Percentiles rank a stretch among this genome's conserved stretches.
Conservation (phyloP, 2,888 invertebrate genomes). For the Pristionchus japonicus region DNA sequence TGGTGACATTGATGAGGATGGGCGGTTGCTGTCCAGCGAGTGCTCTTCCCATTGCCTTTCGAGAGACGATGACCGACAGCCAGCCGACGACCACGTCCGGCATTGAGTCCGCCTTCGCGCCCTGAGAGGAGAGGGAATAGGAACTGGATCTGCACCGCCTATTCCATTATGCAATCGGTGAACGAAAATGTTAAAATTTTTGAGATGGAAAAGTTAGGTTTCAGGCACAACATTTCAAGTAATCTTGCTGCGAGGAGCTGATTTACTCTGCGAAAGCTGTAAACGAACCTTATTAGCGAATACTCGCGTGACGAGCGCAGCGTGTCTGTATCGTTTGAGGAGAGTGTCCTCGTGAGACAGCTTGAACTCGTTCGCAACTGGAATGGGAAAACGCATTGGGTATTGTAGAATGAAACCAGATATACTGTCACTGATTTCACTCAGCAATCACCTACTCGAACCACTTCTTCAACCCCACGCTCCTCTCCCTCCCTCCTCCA, state of each 20-base stretch:
- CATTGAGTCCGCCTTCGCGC: not conserved
- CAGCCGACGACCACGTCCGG: constrained; percentile 37
- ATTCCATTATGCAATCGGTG: no score
- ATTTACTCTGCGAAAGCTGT: not conserved
- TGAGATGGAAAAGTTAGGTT: no score
- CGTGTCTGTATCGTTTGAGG: constrained; percentile 35
- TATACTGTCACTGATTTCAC: no score
- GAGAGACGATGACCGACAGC: constrained; percentile 9
- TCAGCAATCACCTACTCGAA: not conserved
- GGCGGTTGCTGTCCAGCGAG: constrained; percentile 23
- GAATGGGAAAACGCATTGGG: not conserved
- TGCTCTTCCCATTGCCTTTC: constrained; percentile 28
- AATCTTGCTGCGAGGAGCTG: not conserved
- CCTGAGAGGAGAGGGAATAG: no score
- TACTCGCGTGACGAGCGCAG: constrained; percentile 37
- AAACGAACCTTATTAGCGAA: constrained; percentile 21
- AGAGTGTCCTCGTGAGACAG: constrained; percentile 40
- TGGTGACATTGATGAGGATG: not conserved
- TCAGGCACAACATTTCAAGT: no score
- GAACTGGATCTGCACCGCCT: no score
- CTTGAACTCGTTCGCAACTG: constrained; percentile 7
- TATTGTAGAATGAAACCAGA: not conserved
- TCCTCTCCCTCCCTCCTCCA: not conserved
- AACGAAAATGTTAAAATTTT: no score
- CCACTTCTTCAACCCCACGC: not conserved